phyloP scores from a whole-genome alignment of 1,140 invertebrate species.

The Drosophila auraria region DNA sequence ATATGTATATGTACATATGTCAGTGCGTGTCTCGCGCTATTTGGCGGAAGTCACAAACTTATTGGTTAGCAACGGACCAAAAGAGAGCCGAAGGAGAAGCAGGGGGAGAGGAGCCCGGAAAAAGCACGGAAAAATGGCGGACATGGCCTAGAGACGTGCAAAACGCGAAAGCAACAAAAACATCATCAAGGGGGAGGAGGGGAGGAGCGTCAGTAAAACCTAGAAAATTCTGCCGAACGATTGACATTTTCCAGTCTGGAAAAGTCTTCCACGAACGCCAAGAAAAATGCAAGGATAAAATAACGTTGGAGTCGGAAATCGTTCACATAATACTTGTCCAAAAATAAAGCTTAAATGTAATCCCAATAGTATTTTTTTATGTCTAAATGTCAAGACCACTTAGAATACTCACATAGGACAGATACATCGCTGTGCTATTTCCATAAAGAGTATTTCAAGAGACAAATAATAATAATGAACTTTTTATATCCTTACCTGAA shows the following conservation, averaged over 20 bases:
- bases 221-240: slow-evolving; percentile 19
- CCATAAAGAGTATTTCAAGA: slow-evolving; percentile 55
- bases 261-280: slow-evolving; percentile 27
- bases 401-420: slow-evolving; percentile 52
- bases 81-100: slow-evolving; percentile 12
- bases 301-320: background rate
- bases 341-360: background rate
- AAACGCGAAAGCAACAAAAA: slow-evolving; percentile 28
- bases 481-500: slow-evolving; percentile 50
- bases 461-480: slow-evolving; percentile 43
- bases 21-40: slow-evolving; percentile 68
- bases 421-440: slow-evolving; percentile 54
- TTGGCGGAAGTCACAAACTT: slow-evolving; percentile 76
- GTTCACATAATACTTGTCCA: too few species aligned
- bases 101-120: background rate
- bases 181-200: background rate
- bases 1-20: slow-evolving; percentile 29
- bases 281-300: slow-evolving; percentile 20
- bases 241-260: slow-evolving; percentile 49
- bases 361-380: background rate
- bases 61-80: slow-evolving; percentile 72
- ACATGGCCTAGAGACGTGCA: slow-evolving; percentile 63
- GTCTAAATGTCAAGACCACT: background rate
- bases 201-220: background rate
- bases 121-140: slow-evolving; percentile 63